Percentiles rank a stretch among this genome's conserved stretches.
These are phyloP conservation scores for Metridium senile DNA, from an alignment of 92 coral and sea anemone species.

Conservation along the genomic window DNA sequence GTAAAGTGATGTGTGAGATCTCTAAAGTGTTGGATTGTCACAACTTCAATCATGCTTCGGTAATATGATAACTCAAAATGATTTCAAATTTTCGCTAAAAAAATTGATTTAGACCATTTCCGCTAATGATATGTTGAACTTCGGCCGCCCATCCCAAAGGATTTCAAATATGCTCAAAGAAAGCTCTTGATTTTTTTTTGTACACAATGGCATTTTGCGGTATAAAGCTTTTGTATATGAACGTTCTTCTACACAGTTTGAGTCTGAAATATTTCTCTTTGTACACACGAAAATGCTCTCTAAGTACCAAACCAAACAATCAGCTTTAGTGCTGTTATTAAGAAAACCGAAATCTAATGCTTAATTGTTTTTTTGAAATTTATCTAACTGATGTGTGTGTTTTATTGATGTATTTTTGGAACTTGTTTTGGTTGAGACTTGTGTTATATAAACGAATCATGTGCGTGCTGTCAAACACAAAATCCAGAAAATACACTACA, in stretches of 20 bases:
- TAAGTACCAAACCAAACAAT: background rate
- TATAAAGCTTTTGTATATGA: background rate
- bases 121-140: constrained; percentile 7
- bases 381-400: constrained; percentile 6
- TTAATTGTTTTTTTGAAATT: constrained; percentile 2
- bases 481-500: background rate
- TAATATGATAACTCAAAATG: background rate
- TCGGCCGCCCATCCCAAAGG: constrained; percentile 31
- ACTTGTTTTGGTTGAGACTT: background rate
- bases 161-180: constrained; percentile 9
- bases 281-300: background rate
- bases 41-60: background rate
- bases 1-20: constrained; percentile 16
- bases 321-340: background rate
- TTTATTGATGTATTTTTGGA: background rate
- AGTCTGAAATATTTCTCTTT: background rate
- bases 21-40: constrained; percentile 1
- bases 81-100: background rate
- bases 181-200: background rate
- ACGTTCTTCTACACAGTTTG: constrained; percentile 20
- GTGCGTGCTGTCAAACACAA: background rate
- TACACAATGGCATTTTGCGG: constrained; percentile 12
- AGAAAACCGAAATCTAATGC: background rate
- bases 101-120: constrained; percentile 11
- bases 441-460: background rate